These are phyloP conservation scores for Saccopteryx bilineata DNA, from an alignment of 2,113 vertebrate species.

Conservation along the genomic window DNA sequence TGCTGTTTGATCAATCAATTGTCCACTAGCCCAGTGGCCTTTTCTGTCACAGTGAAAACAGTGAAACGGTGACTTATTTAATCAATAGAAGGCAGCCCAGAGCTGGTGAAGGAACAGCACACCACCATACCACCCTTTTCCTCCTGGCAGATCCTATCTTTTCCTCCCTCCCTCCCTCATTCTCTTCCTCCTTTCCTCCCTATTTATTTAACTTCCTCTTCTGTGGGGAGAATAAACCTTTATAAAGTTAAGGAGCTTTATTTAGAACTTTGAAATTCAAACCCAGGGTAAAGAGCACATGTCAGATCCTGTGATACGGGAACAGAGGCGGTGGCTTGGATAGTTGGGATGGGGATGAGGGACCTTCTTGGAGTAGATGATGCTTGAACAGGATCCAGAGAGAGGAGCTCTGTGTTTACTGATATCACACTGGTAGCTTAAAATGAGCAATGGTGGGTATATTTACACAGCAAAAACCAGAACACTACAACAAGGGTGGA, in stretches of 20 bases:
- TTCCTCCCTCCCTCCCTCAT: too few species aligned
- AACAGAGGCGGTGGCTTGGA: background rate
- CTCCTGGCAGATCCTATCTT: too few species aligned
- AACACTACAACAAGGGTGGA: background rate
- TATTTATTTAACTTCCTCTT: background rate
- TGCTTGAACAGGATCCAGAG: background rate
- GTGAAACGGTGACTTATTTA: background rate
- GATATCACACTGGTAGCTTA: background rate
- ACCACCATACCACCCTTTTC: background rate
- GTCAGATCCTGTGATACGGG: background rate
- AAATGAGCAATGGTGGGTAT: background rate
- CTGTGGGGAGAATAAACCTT: background rate
- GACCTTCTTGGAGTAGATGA: background rate
- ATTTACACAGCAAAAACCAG: background rate
- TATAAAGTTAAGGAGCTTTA: background rate
- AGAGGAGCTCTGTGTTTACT: background rate
- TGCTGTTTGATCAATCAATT: background rate
- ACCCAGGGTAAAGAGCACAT: background rate
- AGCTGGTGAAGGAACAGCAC: background rate
- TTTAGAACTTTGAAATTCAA: constrained; percentile 43
- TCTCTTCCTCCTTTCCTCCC: fast-evolving
- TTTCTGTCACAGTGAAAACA: background rate
- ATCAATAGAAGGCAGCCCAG: background rate
- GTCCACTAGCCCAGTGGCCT: background rate
- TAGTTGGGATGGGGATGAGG: background rate